Base-by-base conservation (phyloP, 2,797 vertebrate species). In the Mareca penelope region DNA sequence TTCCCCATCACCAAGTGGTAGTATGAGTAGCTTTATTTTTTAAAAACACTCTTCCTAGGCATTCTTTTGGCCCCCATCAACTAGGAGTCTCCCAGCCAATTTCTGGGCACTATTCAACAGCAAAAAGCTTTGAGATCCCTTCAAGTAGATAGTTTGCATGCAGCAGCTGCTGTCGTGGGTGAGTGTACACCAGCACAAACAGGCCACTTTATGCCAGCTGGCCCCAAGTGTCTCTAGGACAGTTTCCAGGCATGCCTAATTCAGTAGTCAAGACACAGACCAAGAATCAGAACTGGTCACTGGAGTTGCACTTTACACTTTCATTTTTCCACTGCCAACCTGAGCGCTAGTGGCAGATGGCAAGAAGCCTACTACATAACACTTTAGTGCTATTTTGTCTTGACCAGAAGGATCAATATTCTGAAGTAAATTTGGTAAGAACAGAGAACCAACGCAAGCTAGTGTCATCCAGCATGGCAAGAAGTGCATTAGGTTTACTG, bases 191-290 rank as follows among this genome's bases (percentile, higher is more conserved):
- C 91, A 91, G 67, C 80, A 91, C 76, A 94, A 94, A 94, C 60
- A 91, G 64, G 12, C 15, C 35, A 29, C 6, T 88, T 79, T 84
- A 55, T 87, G 91, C 93, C 96, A 95, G 94, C 83, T 95, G 94
- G 83, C 85, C 73, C 68, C 44, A 50, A 67, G 64, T 60, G 69
- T 16, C 33, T 16, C 33, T 82, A 86, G 73, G 39, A 77, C 65
- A 70, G 53, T 53, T 88, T 95, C 75, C 85, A 94, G 15, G 44
- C 80, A 57, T 39, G 56, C 67, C 90, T 91, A 80, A 63, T 76
- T 94, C 81, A 79, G 52, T 80, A 96, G 80, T 93, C 95, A 73
- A 93, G 71, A 94, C 85, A 92, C 83, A 92, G 56, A 82, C 46
- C 52, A 82, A 61, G 81, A 85, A 56, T 78, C 84, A 87, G 59